A percentile compares a stretch with the other conserved stretches of the same genome.
Evolutionary conservation across 2,888 invertebrate genomes (phyloP).

Genomic region (Diaperis boleti): DNA sequence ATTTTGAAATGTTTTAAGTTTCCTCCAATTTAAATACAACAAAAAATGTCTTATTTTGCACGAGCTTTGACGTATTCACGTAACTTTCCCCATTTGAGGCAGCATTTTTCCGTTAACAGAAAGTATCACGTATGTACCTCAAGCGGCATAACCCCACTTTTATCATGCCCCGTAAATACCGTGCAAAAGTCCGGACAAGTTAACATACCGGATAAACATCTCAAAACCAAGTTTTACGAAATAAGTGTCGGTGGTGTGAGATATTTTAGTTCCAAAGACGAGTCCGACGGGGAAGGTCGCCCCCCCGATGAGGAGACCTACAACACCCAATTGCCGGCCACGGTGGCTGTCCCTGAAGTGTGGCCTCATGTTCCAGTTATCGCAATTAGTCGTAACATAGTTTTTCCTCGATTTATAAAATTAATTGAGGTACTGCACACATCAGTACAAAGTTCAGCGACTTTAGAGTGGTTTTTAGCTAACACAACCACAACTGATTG

Average conservation of each 20-base stretch:
- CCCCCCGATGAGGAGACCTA: constrained; percentile 63
- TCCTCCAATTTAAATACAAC: background rate
- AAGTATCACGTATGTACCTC: constrained; percentile 6
- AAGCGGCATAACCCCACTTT: constrained; percentile 22
- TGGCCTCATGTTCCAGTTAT: constrained; percentile 98
- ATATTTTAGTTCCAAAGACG: constrained; percentile 52
- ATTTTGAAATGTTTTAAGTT: background rate
- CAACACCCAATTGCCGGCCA: constrained; percentile 80
- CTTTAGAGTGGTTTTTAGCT: constrained; percentile 70
- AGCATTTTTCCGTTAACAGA: constrained; percentile 4
- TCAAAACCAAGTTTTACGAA: background rate
- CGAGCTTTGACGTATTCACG: constrained; percentile 12
- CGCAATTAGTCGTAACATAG: constrained; percentile 93
- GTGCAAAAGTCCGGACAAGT: background rate
- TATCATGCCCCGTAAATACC: background rate
- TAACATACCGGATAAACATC: no score
- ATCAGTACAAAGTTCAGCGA: constrained; percentile 1
- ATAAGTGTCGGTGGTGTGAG: constrained; percentile 24
- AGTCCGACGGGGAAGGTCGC: constrained; percentile 52
- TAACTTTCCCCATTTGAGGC: constrained; percentile 6
- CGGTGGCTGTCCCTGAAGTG: constrained; percentile 93
- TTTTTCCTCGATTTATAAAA: constrained; percentile 98
- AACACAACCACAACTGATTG: constrained; percentile 87
- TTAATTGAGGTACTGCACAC: constrained; percentile 95
- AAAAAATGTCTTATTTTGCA: constrained; percentile 18